Evolutionary conservation across 2,888 invertebrate genomes (phyloP), one percentile per base, ranked within the genome.

Genomic region (Ophraella communa): DNA sequence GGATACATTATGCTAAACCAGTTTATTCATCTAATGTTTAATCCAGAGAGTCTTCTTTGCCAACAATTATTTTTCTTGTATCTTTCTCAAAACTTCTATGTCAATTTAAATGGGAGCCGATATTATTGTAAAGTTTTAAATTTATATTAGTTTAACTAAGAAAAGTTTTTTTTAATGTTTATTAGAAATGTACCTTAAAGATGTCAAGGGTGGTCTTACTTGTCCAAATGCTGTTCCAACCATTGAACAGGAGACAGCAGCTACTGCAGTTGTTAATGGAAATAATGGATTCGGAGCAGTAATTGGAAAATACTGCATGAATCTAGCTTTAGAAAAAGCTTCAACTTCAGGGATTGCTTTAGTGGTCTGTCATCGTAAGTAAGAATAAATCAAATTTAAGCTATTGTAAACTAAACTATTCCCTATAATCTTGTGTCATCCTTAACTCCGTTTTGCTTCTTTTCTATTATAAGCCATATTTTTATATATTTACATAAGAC

Each of bases 281-380:
- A 83, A 85, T 68, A 91, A 91, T 76, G 85, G 88, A 1, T 78
- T 92, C 8, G 92, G 91, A 17, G 88, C 88, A 0, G 87, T 89
- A 0, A 84, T 89, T 3, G 90, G 89, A 5, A 85, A 87, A 70
- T 86, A 82, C 73, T 86, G 86, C 72, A 88, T 88, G 87, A 81
- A 86, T 35, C 70, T 91, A 33, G 92, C 92, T 0, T 88, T 92
- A 4, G 79, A 86, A 63, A 92, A 92, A 74, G 91, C 91, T 0
- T 85, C 87, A 76, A 83, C 87, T 47, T 83, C 84, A 30, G 91
- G 91, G 1, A 85, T 92, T 47, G 91, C 89, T 21, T 86, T 89
- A 85, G 90, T 92, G 0, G 81, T 84, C 2, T 87, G 87, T 1
- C 86, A 85, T 77, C 86, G 87, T 81, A 76, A 69, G 65, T 54